Evolutionary conservation across 2,113 vertebrate genomes (phyloP).

Genomic region (Trogon surrucura): DNA sequence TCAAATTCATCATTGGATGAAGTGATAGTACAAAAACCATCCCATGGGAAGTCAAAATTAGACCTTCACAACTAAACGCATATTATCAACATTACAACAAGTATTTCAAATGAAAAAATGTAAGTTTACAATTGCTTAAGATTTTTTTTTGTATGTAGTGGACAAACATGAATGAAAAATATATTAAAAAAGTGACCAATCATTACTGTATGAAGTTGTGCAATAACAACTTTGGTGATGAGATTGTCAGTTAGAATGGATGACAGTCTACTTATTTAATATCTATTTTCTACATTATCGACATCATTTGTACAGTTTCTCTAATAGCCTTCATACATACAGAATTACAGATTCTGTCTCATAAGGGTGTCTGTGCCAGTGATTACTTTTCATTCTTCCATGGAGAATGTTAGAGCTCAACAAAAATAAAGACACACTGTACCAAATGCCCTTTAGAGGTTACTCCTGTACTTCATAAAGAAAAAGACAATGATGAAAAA

Average conservation of each 20-base stretch:
- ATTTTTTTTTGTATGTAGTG: not conserved
- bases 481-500: not conserved
- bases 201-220: not conserved
- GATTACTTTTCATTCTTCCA: not conserved
- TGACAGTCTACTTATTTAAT: not conserved
- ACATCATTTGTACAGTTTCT: not conserved
- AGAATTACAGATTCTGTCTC: not conserved
- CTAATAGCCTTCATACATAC: not conserved
- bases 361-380: not conserved
- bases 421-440: not conserved
- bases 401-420: not conserved
- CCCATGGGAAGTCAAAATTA: not conserved
- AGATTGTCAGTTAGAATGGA: not conserved
- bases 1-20: not conserved
- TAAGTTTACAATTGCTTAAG: not conserved
- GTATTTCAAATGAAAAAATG: not conserved
- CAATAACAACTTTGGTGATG: not conserved
- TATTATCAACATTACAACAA: not conserved
- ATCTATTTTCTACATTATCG: not conserved
- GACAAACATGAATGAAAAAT: not conserved
- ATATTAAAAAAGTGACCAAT: not conserved
- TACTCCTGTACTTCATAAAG: fast-evolving
- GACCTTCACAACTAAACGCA: not conserved
- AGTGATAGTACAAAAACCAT: not conserved
- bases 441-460: not conserved